Conservation (phyloP, 2,113 vertebrate species). For the Calidris pygmaea region DNA sequence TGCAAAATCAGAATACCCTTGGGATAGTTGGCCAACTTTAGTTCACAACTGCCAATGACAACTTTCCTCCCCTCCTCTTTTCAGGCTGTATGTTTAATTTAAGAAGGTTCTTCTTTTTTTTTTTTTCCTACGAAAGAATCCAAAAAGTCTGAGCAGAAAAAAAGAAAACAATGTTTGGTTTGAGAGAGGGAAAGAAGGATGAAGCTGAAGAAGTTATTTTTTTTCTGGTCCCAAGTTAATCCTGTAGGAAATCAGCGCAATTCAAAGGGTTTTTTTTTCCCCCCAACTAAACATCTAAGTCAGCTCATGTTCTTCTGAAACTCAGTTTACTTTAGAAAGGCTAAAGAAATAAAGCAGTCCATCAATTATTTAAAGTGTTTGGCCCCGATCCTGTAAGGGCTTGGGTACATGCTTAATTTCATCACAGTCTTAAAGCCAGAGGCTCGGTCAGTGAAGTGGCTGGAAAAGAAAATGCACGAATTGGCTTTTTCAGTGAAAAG, state of each 20-base stretch:
- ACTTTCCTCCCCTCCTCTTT: background rate
- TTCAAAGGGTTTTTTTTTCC: background rate
- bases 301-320: conserved; percentile 8
- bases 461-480: background rate
- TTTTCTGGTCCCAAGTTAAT: background rate
- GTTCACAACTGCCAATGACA: background rate
- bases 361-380: conserved; percentile 41
- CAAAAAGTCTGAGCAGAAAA: background rate
- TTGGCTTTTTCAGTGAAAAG: background rate
- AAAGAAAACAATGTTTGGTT: background rate
- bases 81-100: background rate
- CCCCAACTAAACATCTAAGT: background rate
- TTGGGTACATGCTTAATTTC: background rate
- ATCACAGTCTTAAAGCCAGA: background rate
- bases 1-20: background rate
- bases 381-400: background rate
- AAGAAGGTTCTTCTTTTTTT: no score
- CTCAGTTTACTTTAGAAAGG: background rate
- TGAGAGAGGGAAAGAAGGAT: background rate
- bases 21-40: background rate
- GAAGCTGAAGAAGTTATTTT: background rate
- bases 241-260: conserved; percentile 32
- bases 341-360: conserved; percentile 19
- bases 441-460: background rate
- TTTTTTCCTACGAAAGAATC: background rate